A percentile compares a stretch with the other conserved stretches of the same genome.
These are phyloP conservation scores for Tragelaphus buxtoni DNA, from an alignment of 2,113 vertebrate species.

Conservation along the genomic window DNA sequence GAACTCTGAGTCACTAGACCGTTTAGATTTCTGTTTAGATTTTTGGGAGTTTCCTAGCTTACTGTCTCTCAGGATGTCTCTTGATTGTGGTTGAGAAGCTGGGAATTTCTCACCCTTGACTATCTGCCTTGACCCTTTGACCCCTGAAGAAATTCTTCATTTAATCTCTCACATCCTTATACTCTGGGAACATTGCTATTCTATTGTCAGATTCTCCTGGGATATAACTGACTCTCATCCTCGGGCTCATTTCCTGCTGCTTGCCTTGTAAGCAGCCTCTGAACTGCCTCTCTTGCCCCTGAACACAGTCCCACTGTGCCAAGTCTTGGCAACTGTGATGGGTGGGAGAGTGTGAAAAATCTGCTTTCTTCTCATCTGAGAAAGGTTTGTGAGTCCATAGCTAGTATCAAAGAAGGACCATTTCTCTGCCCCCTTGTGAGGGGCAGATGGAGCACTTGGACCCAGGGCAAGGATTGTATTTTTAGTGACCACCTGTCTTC, in stretches of 20 bases:
- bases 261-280: not conserved
- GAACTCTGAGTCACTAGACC: not conserved
- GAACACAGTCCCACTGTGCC: not conserved
- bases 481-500: not conserved
- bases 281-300: not conserved
- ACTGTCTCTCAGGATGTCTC: not conserved
- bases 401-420: not conserved
- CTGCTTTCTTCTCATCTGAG: not conserved
- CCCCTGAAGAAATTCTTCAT: not conserved
- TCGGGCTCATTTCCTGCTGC: not conserved
- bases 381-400: no score
- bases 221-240: not conserved
- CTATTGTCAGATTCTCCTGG: not conserved
- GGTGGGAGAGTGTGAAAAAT: not conserved
- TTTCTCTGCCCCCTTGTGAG: not conserved
- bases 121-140: not conserved
- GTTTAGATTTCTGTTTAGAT: not conserved
- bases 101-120: not conserved
- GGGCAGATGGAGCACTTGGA: not conserved
- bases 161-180: slow-evolving; percentile 13
- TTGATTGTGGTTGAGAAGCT: not conserved
- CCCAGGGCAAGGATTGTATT: not conserved
- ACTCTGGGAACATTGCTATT: not conserved
- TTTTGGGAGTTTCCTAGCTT: not conserved
- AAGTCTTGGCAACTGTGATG: not conserved